Base-by-base conservation (phyloP, 2,888 invertebrate species). In the Rugalucina vietnamica region DNA sequence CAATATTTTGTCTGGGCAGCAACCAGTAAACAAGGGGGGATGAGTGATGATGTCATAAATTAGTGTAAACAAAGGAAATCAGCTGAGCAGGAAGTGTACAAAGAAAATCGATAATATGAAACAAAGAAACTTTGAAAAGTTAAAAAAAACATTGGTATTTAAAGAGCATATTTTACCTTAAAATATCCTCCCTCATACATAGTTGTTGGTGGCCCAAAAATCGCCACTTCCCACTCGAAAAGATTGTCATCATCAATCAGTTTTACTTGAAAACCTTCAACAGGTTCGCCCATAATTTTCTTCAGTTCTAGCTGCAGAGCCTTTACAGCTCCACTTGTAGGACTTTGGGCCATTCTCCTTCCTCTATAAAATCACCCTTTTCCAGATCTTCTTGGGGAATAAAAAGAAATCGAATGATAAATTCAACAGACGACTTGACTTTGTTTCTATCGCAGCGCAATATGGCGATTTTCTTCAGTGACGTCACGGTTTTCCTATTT, bases 181-280 rank as follows among this genome's bases (percentile, higher is more conserved):
- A 99, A 99, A 96, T 99, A 99, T 93, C 99, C 99, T 93, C 99
- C 99, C 96, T 99, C 98, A 95, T 99, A 99, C 29, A 99, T 96
- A 12, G 99, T 99, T 94, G 99, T 98, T 86, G 99, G 99, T 85
- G 99, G 99, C 81, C 99, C 99, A 95, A 99, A 99, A 94, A 99
- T 99, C 95, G 99, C 99, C 89, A 99, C 99, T 96, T 99, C 99
- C 99, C 99, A 99, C 96, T 99, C 98, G 96, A 99, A 99, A 91
- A 99, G 96, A 96, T 99, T 99, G 96, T 99, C 99, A 95, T 99
- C 99, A 95, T 95, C 95, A 94, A 98, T 96, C 92, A 99, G 96
- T 95, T 98, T 98, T 85, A 99, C 99, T 95, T 98, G 97, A 96
- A 99, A 99, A 81, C 99, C 98, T 96, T 99, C 99, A 82, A 99